Evolutionary conservation across 2,113 vertebrate genomes (phyloP), one percentile per base, ranked within the genome.

Genomic region (Limanda limanda): DNA sequence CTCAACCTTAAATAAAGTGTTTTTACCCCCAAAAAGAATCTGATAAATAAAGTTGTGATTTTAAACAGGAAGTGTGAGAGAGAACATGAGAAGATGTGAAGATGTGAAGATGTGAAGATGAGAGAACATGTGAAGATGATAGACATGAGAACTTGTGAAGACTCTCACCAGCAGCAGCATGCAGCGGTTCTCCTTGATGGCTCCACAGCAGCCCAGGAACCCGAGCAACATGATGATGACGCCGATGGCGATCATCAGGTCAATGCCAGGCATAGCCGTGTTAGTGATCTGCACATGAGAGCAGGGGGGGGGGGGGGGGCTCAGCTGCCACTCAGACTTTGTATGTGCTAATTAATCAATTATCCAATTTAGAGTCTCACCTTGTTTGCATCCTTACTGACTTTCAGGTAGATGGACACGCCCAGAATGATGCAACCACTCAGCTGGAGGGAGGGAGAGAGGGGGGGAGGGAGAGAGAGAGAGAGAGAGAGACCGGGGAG

Each of bases 121-220:
- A 7, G 35, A 37, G 35, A 37, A 37, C 35, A 2, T 9, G 35
- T 9, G 35, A 35, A 35, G 31, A 8, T 35, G 31, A 35, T 3
- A 31, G 5, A 31, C 27, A 7, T 31, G 35, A 35, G 35, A 35
- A 9, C 1, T 2, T 25, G 7, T n/a, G 23, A 31, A 0, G 14
- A 4, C 37, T 0, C 88, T 3, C 2, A 98, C 97, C 95, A 96
- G 48, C 24, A 97, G 68, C 76, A 98, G 91, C 95, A 97, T 89
- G 90, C 95, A 97, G 21, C 90, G 93, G 80, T 92, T 98, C 92
- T 98, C 96, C 58, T 56, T 94, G 23, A 95, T 52, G 14, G 96
- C 96, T 1, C 97, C 96, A 0, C 95, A 97, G 86, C 95, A 98
- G 0, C 96, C 97, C 61, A 98, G 95, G 91, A 98, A 97, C 2